Evolutionary conservation across 1,140 invertebrate species (phyloP), one percentile per base, ranked within the genome.

Genomic region (Metopolophium dirhodum): DNA sequence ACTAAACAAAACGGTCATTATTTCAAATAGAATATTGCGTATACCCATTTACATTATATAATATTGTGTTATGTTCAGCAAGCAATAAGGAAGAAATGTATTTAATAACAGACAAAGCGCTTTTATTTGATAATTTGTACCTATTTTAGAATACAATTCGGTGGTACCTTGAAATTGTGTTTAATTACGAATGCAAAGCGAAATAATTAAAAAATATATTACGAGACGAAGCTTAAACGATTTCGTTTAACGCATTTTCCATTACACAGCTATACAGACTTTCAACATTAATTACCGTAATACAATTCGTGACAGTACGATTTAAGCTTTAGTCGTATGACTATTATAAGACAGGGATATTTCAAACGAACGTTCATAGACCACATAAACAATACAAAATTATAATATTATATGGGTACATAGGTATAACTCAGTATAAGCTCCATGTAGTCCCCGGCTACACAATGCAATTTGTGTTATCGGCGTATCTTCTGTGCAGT

Each of bases 131-230:
- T 47, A 86, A 86, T 86, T 47, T 45, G 26, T 86, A 41, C 23
- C 26, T 47, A 2, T 86, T 47, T 83, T 37, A 6, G 35, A 37
- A 83, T 37, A 37, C 35, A 83, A 83, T 35, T 83, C 77, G 20
- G 35, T 18, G 35, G 77, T 83, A 37, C 30, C 3, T 26, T 41
- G 41, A 18, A 49, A 8, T 77, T n/a, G 61, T 35, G n/a, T 88
- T 88, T 88, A 88, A 49, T 49, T 22, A n/a, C 18, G 86, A 41
- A n/a, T 30, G 26, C 26, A n/a, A 49, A 22, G 1, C 30, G 7
- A 22, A 87, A 87, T 87, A 47, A 87, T 87, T 87, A 49, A 47
- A 49, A 88, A 88, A 88, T 30, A n/a, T 20, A 88, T 22, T 88
- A 30, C 11, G 45, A 35, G 47, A n/a, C 26, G n/a, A 83, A 49